Evolutionary conservation across 2,888 invertebrate genomes (phyloP).

Genomic region (Danaus chrysippus): DNA sequence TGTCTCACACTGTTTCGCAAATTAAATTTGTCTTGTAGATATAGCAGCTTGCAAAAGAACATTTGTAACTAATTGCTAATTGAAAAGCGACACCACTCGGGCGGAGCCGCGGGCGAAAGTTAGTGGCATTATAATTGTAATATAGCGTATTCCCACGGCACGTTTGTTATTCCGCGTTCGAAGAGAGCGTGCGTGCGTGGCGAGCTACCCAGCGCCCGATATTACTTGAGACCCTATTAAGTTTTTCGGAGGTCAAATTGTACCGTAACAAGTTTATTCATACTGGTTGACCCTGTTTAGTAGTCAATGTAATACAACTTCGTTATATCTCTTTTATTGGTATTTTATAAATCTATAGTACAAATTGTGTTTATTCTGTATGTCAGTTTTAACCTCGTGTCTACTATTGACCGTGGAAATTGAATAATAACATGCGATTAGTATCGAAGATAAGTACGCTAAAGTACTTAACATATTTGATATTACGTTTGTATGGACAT

Average conservation of each 20-base stretch:
- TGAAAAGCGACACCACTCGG: not conserved
- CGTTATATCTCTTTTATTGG: conserved; percentile 3
- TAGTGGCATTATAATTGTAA: conserved; percentile 47
- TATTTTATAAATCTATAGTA: conserved; percentile 8
- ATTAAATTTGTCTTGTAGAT: too few species aligned
- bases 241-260: conserved; percentile 45
- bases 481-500: too few species aligned
- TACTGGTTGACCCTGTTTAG: conserved; percentile 31
- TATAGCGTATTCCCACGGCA: conserved; percentile 65
- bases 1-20: too few species aligned
- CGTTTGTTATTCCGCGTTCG: conserved; percentile 67
- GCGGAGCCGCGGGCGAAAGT: not conserved
- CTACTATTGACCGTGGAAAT: not conserved
- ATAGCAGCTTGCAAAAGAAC: too few species aligned
- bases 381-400: not conserved
- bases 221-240: conserved; percentile 46
- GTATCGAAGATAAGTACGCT: too few species aligned
- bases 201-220: conserved; percentile 31
- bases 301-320: conserved; percentile 20
- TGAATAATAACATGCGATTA: too few species aligned
- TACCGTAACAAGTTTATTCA: conserved; percentile 34
- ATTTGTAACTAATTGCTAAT: not conserved
- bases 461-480: too few species aligned
- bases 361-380: conserved; percentile 11
- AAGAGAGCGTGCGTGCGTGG: conserved; percentile 53